Evolutionary conservation across 1,140 invertebrate genomes (phyloP).

Genomic region (Teleogryllus occipitalis): DNA sequence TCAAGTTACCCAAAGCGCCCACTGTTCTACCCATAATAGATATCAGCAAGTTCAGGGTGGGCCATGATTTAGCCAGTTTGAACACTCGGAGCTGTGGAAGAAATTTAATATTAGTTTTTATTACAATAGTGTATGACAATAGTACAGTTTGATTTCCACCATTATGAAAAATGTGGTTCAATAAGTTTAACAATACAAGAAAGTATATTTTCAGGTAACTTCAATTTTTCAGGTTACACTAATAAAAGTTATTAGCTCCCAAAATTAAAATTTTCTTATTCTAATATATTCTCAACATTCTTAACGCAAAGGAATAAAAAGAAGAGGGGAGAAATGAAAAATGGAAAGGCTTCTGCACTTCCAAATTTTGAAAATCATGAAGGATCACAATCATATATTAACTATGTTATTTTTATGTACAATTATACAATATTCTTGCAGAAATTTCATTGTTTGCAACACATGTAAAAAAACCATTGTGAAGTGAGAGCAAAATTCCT

Average conservation of each 20-base stretch:
- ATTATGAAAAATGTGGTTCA: background rate
- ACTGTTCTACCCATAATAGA: conserved; percentile 98
- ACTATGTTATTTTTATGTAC: too few species aligned
- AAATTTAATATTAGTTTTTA: conserved; percentile 16
- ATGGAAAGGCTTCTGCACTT: background rate
- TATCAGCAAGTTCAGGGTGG: conserved; percentile 94
- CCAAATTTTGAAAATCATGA: background rate
- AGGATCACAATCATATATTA: too few species aligned
- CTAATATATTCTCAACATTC: too few species aligned
- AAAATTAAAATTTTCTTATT: too few species aligned
- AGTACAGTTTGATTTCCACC: background rate
- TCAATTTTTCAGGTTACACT: too few species aligned
- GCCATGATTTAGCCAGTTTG: conserved; percentile 99
- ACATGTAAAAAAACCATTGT: too few species aligned
- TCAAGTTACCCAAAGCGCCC: conserved; percentile 94
- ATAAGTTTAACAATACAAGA: background rate
- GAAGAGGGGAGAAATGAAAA: background rate
- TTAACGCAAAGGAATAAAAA: too few species aligned
- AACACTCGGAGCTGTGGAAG: conserved; percentile 88
- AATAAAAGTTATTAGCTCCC: too few species aligned
- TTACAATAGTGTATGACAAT: background rate
- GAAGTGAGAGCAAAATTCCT: too few species aligned
- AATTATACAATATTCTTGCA: too few species aligned
- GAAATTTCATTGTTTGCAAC: too few species aligned
- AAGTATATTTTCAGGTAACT: too few species aligned